A percentile compares a stretch with the other conserved stretches of the same genome.
Evolutionary conservation across 1,140 invertebrate species (phyloP).

Genomic region (Riptortus pedestris): DNA sequence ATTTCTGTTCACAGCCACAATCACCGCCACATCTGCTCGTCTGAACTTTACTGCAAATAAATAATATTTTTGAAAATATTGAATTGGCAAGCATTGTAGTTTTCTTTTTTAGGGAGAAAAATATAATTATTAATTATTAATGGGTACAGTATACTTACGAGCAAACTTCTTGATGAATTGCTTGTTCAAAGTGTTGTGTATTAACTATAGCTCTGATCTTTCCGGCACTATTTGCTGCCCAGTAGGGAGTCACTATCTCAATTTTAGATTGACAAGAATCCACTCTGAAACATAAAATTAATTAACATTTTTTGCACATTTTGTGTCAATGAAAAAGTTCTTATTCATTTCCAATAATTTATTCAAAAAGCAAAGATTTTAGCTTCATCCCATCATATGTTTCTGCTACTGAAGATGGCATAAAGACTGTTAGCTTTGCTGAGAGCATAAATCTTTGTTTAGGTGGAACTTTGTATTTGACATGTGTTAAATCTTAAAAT

Average conservation of each 20-base stretch:
- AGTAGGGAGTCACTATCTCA: slow-evolving; percentile 88
- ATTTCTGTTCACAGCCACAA: slow-evolving; percentile 82
- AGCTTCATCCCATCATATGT: no score
- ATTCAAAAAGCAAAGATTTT: no score
- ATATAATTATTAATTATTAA: background rate
- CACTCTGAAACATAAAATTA: slow-evolving; percentile 44
- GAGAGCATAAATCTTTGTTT: no score
- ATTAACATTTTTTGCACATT: no score
- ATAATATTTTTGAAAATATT: slow-evolving; percentile 20
- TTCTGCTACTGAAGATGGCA: no score
- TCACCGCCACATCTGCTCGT: slow-evolving; percentile 69
- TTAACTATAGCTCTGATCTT: slow-evolving; percentile 86
- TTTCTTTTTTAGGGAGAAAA: background rate
- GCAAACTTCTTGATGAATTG: slow-evolving; percentile 89
- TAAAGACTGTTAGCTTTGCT: no score
- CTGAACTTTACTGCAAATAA: slow-evolving; percentile 55
- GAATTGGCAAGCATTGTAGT: background rate
- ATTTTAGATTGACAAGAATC: slow-evolving; percentile 84
- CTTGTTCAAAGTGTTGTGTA: slow-evolving; percentile 88
- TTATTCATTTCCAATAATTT: no score
- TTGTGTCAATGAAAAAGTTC: no score
- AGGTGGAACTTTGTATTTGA: no score
- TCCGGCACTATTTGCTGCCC: slow-evolving; percentile 83
- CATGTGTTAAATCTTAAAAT: no score
- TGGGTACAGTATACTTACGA: slow-evolving; percentile 48